These are phyloP conservation scores for Salticus scenicus DNA, from an alignment of 2,888 invertebrate species.

Conservation along the genomic window DNA sequence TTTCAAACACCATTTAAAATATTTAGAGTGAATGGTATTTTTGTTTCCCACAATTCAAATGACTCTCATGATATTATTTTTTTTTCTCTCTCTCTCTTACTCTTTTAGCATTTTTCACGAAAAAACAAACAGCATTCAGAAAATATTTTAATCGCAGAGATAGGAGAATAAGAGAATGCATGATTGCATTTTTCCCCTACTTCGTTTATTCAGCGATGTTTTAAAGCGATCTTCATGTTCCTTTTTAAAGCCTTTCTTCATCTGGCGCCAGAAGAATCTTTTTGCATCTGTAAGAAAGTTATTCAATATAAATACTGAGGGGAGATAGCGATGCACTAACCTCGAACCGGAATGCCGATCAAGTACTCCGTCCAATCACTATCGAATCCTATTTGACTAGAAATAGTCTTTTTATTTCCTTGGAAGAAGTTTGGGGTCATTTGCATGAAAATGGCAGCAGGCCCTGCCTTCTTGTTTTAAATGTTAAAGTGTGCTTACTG, in stretches of 20 bases:
- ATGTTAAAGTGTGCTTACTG: constrained; percentile 47
- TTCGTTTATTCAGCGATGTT: constrained; percentile 16
- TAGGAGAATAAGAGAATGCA: constrained; percentile 8
- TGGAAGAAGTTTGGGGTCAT: constrained; percentile 47
- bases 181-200: constrained; percentile 26
- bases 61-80: neutral
- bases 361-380: constrained; percentile 50
- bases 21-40: neutral
- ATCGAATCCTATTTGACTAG: constrained; percentile 43
- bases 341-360: constrained; percentile 45
- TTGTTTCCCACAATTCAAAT: neutral
- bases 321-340: constrained; percentile 17
- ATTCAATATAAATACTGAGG: constrained; percentile 48
- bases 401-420: constrained; percentile 50
- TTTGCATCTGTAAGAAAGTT: constrained; percentile 52
- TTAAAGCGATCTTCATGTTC: constrained; percentile 27
- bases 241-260: constrained; percentile 39
- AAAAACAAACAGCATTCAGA: neutral
- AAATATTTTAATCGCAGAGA: neutral
- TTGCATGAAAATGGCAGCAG: constrained; percentile 46
- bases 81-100: neutral
- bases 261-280: constrained; percentile 36
- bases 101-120: neutral
- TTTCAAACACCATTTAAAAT: too few relatives aligned
- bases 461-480: constrained; percentile 34